Percentiles rank a stretch among this genome's conserved stretches.
phyloP scores from a whole-genome alignment of 2,888 invertebrate genomes.

The Drosophila emarginata region DNA sequence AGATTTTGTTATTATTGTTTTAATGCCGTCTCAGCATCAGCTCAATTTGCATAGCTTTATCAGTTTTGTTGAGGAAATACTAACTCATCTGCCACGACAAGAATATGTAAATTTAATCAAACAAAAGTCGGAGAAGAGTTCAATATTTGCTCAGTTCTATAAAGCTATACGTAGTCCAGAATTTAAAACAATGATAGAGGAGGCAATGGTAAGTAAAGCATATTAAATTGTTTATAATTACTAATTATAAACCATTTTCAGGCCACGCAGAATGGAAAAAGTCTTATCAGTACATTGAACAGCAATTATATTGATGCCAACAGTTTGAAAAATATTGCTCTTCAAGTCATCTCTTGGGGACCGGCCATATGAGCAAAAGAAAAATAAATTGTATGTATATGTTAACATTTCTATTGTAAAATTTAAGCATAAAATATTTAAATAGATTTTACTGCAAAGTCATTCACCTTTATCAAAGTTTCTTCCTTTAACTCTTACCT shows the following conservation, averaged over 20 bases:
- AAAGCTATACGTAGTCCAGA: constrained; percentile 63
- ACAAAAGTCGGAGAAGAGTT: constrained; percentile 59
- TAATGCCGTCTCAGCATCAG: constrained; percentile 33
- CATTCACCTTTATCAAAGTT: not conserved
- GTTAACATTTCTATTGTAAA: not conserved
- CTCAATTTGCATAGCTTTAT: constrained; percentile 40
- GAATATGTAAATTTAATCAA: constrained; percentile 69
- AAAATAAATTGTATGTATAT: no score
- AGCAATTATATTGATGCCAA: constrained; percentile 64
- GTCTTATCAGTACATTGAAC: constrained; percentile 56
- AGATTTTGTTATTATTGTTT: constrained; percentile 41
- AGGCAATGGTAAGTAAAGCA: constrained; percentile 56
- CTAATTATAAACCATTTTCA: constrained; percentile 33
- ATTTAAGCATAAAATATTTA: constrained; percentile 7
- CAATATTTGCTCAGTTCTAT: constrained; percentile 72
- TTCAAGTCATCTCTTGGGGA: constrained; percentile 76
- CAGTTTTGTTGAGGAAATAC: constrained; percentile 67
- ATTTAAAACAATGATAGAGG: constrained; percentile 59
- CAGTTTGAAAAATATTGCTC: constrained; percentile 62
- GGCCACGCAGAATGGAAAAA: constrained; percentile 55
- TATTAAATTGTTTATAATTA: not conserved
- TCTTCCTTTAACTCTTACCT: not conserved
- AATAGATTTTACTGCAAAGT: not conserved
- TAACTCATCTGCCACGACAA: constrained; percentile 67
- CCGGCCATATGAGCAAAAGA: constrained; percentile 36